phyloP scores from a whole-genome alignment of 2,888 invertebrate genomes.

The Parasteatoda lunata region DNA sequence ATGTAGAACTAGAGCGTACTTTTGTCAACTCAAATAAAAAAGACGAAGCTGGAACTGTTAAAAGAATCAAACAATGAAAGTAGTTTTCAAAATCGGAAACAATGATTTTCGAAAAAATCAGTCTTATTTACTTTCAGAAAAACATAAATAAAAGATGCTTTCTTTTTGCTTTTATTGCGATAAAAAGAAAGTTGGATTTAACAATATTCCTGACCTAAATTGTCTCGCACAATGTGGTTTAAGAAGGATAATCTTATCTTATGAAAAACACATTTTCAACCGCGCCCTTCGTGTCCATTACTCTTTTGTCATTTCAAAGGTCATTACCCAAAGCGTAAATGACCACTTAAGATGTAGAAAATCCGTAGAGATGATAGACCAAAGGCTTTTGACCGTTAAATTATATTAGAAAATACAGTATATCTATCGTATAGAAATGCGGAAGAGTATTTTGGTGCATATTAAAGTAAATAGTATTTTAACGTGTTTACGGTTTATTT shows the following conservation, averaged over 20 bases:
- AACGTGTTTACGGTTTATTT: too few species aligned
- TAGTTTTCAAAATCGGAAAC: slow-evolving; percentile 47
- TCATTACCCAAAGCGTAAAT: slow-evolving; percentile 63
- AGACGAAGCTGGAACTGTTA: too few species aligned
- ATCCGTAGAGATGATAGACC: slow-evolving; percentile 26
- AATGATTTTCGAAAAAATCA: slow-evolving; percentile 52
- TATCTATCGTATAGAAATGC: background rate
- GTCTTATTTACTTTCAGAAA: slow-evolving; percentile 54
- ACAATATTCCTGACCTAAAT: slow-evolving; percentile 64
- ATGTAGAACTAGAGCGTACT: too few species aligned
- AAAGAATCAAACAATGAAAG: background rate
- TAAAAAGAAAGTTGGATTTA: slow-evolving; percentile 55
- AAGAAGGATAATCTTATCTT: slow-evolving; percentile 59
- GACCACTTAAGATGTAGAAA: slow-evolving; percentile 52
- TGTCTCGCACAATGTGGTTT: slow-evolving; percentile 50
- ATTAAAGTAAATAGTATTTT: too few species aligned
- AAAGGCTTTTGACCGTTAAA: slow-evolving; percentile 59
- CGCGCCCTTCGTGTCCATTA: slow-evolving; percentile 59
- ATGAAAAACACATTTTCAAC: slow-evolving; percentile 43
- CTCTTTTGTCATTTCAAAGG: slow-evolving; percentile 64
- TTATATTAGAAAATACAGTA: slow-evolving; percentile 27
- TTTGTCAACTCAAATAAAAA: too few species aligned
- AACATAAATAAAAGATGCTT: slow-evolving; percentile 41
- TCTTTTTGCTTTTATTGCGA: slow-evolving; percentile 17
- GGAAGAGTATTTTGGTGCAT: background rate